Evolutionary conservation across 2,113 vertebrate genomes (phyloP).

Genomic region (Hippocampus guttulatus): DNA sequence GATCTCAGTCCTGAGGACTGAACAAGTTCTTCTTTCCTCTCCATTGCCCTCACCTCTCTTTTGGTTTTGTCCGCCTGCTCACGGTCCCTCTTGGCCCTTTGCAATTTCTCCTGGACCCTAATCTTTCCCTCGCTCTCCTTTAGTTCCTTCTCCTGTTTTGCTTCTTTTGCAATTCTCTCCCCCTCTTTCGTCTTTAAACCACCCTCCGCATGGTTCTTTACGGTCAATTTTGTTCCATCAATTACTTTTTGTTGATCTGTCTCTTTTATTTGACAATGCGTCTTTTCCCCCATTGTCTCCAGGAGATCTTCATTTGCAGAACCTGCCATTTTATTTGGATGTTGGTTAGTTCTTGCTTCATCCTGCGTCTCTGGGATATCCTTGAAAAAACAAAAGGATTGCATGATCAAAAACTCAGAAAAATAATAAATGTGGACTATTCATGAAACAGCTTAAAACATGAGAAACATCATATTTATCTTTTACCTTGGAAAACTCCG

Average conservation of each 20-base stretch:
- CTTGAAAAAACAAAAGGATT: constrained; percentile 20
- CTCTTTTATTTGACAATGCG: constrained; percentile 13
- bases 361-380: constrained; percentile 47
- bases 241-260: neutral
- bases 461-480: neutral
- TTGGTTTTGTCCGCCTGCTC: constrained; percentile 30
- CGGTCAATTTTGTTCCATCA: constrained; percentile 7
- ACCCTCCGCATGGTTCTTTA: neutral
- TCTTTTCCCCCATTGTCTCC: neutral
- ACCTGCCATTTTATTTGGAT: neutral
- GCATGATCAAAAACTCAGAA: neutral
- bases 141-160: constrained; percentile 8
- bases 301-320: neutral
- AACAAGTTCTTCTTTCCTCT: constrained; percentile 32
- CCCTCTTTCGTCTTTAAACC: constrained; percentile 17
- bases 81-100: constrained; percentile 14
- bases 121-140: constrained; percentile 14
- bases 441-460: neutral
- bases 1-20: neutral
- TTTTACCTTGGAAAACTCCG: constrained; percentile 34
- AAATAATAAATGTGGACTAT: neutral
- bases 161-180: constrained; percentile 20
- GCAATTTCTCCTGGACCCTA: constrained; percentile 13
- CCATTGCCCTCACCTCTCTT: constrained; percentile 25
- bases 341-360: constrained; percentile 1